Conservation (phyloP, 2,888 invertebrate species). For the Muschampia plurimacula region DNA sequence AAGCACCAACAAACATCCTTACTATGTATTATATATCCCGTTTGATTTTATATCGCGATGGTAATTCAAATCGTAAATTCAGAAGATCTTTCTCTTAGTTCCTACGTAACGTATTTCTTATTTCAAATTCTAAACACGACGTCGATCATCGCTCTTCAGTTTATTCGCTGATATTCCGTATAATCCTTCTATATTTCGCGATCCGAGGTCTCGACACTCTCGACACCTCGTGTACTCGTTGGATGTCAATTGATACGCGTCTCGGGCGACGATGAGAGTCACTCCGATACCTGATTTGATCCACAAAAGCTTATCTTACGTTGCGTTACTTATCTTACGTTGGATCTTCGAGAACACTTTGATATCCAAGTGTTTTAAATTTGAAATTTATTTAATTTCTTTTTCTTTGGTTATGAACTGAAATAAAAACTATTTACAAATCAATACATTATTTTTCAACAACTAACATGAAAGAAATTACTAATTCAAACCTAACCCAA, state of each 20-base stretch:
- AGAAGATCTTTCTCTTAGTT: background rate
- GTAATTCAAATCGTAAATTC: too few relatives aligned
- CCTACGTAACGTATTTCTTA: background rate
- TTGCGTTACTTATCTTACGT: too few relatives aligned
- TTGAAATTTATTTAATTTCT: background rate
- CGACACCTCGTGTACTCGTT: conserved; percentile 19
- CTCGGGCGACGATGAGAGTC: conserved; percentile 2
- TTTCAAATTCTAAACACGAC: background rate
- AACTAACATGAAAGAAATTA: too few relatives aligned
- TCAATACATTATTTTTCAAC: too few relatives aligned
- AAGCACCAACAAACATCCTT: too few relatives aligned
- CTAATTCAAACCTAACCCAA: too few relatives aligned
- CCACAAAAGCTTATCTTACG: background rate
- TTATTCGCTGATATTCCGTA: conserved; percentile 5
- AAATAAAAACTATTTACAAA: too few relatives aligned
- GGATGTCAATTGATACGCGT: conserved; percentile 27
- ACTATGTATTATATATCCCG: too few relatives aligned
- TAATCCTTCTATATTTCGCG: conserved; percentile 16
- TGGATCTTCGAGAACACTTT: background rate
- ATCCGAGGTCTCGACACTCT: background rate
- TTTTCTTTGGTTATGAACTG: too few relatives aligned
- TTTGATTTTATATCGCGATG: too few relatives aligned
- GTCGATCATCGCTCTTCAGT: background rate
- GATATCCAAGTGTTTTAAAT: background rate
- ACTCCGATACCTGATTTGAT: conserved; percentile 19